phyloP scores from a whole-genome alignment of 2,797 vertebrate species.

The Erethizon dorsatum region DNA sequence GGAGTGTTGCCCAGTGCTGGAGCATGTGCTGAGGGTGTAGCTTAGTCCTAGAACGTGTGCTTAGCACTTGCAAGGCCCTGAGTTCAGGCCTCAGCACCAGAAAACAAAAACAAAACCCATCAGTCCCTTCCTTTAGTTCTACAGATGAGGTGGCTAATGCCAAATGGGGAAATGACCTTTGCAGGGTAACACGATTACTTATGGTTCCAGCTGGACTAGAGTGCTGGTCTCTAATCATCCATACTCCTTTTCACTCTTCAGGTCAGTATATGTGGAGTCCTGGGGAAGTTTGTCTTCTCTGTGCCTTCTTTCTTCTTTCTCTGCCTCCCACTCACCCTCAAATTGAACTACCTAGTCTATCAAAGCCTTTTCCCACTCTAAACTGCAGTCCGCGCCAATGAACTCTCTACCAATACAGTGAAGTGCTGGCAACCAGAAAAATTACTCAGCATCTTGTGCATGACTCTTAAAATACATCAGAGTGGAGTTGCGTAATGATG shows the following conservation, averaged over 20 bases:
- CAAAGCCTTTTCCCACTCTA: not conserved
- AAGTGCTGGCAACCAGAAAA: not conserved
- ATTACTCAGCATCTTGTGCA: conserved; percentile 1
- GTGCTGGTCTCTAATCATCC: not conserved
- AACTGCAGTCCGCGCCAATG: not conserved
- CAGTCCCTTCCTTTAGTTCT: not conserved
- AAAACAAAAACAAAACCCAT: not conserved
- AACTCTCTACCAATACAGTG: not conserved
- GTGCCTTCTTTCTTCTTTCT: not conserved
- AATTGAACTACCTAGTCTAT: not conserved
- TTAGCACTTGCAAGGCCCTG: not conserved
- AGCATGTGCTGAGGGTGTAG: not conserved
- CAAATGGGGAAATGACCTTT: not conserved
- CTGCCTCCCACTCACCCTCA: not conserved
- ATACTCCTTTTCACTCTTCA: not conserved
- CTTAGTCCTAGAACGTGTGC: not conserved
- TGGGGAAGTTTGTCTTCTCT: not conserved
- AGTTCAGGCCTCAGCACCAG: not conserved
- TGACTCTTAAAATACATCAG: not conserved
- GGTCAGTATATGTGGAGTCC: not conserved
- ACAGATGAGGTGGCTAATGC: not conserved
- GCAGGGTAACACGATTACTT: not conserved
- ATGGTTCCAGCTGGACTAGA: not conserved
- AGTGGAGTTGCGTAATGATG: not conserved
- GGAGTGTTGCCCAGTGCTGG: not conserved